Conservation (phyloP, 2,888 invertebrate genomes). For the Heliconius erato region DNA sequence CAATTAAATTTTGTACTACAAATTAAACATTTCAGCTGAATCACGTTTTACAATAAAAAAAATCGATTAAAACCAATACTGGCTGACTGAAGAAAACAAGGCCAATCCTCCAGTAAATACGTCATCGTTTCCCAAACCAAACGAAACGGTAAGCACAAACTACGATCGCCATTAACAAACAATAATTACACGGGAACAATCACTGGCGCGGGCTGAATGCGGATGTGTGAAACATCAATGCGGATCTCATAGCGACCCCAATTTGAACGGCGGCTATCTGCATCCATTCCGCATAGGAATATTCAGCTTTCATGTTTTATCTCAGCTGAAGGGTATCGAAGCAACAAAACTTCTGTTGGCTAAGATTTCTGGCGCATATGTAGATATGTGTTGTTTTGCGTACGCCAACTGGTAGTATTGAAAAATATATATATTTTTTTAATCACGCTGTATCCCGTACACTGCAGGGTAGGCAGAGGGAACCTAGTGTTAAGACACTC, state of each 20-base stretch:
- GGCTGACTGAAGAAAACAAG: slow-evolving; percentile 15
- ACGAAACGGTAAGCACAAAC: slow-evolving; percentile 23
- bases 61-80: neutral
- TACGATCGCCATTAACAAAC: slow-evolving; percentile 39
- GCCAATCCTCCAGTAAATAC: slow-evolving; percentile 1
- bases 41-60: neutral
- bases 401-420: neutral
- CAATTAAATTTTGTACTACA: neutral
- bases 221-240: slow-evolving; percentile 50
- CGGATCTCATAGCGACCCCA: slow-evolving; percentile 47
- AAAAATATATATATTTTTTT: neutral
- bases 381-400: neutral
- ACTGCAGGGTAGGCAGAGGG: no score
- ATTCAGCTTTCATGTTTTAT: slow-evolving; percentile 45
- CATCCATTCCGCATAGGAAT: slow-evolving; percentile 43
- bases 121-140: slow-evolving; percentile 25
- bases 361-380: slow-evolving; percentile 12
- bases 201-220: slow-evolving; percentile 45
- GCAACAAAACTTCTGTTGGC: slow-evolving; percentile 38
- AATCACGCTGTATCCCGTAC: no score
- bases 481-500: no score
- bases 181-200: slow-evolving; percentile 46
- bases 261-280: slow-evolving; percentile 47
- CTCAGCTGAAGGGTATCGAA: slow-evolving; percentile 25
- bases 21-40: no score